phyloP scores from a whole-genome alignment of 2,888 invertebrate genomes.

The Eilema caniola region DNA sequence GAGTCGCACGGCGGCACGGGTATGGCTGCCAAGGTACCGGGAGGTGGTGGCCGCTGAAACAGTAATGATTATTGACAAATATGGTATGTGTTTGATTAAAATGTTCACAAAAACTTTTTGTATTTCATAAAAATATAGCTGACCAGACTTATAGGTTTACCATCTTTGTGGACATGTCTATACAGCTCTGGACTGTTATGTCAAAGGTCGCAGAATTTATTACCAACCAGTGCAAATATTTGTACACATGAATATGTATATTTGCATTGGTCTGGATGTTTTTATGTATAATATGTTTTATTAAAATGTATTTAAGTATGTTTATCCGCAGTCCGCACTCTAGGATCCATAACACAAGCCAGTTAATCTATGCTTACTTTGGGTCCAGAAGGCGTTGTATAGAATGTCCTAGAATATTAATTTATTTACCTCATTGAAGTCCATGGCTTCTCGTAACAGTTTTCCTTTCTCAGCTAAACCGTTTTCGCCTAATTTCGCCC shows the following conservation, averaged over 20 bases:
- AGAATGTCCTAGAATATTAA: no score
- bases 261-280: no score
- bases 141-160: no score
- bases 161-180: no score
- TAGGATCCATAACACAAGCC: no score
- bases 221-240: background rate
- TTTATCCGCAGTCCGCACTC: no score
- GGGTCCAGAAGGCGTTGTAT: background rate
- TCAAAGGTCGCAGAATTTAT: background rate
- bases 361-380: background rate
- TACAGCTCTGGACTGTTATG: background rate
- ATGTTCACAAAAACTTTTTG: no score
- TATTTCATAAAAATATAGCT: no score
- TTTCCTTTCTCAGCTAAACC: conserved; percentile 90
- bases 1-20: conserved; percentile 91
- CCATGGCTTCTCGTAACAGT: conserved; percentile 89
- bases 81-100: no score
- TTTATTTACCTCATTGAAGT: conserved; percentile 90
- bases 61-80: background rate
- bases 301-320: background rate
- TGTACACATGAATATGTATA: no score
- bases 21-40: conserved; percentile 90
- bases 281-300: background rate
- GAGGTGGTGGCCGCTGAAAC: conserved; percentile 89
- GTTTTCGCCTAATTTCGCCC: conserved; percentile 87